Base-by-base conservation (phyloP, 2,888 invertebrate species). In the Sphaerophoria taeniata region DNA sequence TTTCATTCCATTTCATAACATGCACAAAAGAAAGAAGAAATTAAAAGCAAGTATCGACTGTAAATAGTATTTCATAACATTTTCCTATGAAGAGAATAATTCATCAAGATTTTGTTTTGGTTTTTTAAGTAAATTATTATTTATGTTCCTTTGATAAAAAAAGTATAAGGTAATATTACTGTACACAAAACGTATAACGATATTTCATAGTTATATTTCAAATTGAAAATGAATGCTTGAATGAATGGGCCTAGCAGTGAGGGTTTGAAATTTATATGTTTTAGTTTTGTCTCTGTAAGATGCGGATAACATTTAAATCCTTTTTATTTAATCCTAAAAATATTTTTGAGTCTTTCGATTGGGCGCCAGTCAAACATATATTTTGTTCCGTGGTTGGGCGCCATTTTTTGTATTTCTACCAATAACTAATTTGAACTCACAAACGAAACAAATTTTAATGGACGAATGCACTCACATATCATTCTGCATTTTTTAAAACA, bases 101-200 rank as follows among this genome's bases (percentile, higher is more conserved):
- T 77, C 39, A 74, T 61, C 65, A 70, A 65, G 74, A 58, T 70
- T 65, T 80, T 67, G 65, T 16, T 49, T 43, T 79, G 67, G 43
- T 9, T 53, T 67, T 67, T 76, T 12, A 33, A 34, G 51, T 6
- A 12, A 34, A 47, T 34, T 6, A 11, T 31, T 24, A 56, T 45
- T 33, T 49, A 9, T 11, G 47, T 65, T 53, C 36, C 65, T 36
- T 45, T 51, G 36, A n/a, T 45, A 73, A 6, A 43, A 43, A 39
- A 39, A 39, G 7, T 53, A 67, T 60, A 51, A 55, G 24, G 24
- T 2, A 24, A 2, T 24, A 24, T 24, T 24, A 34, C 65, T 75
- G 75, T 76, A 82, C 47, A 82, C 71, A 82, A 45, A 67, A 76
- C 71, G 81, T 82, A 82, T 76, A 82, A 82, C 77, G 82, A 82